Base-by-base conservation (phyloP, 2,888 invertebrate species). In the Chirona hameri region DNA sequence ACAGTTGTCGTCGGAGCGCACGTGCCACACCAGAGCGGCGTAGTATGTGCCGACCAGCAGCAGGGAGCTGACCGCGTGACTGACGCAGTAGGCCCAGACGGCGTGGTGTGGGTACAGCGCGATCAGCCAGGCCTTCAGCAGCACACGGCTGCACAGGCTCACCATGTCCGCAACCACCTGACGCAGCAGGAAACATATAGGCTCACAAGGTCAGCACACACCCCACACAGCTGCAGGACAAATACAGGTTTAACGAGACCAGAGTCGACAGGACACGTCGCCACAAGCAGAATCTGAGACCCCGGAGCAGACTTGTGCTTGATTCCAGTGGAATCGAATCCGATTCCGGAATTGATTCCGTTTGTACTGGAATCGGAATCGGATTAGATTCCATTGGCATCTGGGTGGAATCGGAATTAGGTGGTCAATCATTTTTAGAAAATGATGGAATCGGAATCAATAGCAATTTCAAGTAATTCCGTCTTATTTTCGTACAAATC, bases 21-120 rank as follows among this genome's bases (percentile, higher is more conserved):
- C 48, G 27, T 80, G 80, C 52, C 52, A 52, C 15, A 21, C 5
- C 80, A 80, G 12, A 0, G 18, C 52, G 27, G 7, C 52, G 27
- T 27, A n/a, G 29, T 80, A 80, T 12, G 27, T 21, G 15, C 3
- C 27, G 24, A 80, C 52, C 52, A 52, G 52, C 52, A 80, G 80
- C 14, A 27, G 4, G 27, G 80, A 27, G 80, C 52, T 29, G 55
- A 18, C 29, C 27, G 15, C 48, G 80, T 80, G 52, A 18, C 80
- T 29, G 15, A 80, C 80, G 52, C 80, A 80, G 80, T 80, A 80
- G 21, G 80, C 80, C 80, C 80, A 80, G 27, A 80, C 15, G 48
- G 80, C 27, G 55, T 21, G 48, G 52, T n/a, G 4, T 52, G 80
- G 52, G 18, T 27, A 46, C n/a, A 24, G 7, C 27, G 29, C 80